Evolutionary conservation across 53 echinoderm and acorn worm genomes (phyloP).

Genomic region (Crossaster papposus): DNA sequence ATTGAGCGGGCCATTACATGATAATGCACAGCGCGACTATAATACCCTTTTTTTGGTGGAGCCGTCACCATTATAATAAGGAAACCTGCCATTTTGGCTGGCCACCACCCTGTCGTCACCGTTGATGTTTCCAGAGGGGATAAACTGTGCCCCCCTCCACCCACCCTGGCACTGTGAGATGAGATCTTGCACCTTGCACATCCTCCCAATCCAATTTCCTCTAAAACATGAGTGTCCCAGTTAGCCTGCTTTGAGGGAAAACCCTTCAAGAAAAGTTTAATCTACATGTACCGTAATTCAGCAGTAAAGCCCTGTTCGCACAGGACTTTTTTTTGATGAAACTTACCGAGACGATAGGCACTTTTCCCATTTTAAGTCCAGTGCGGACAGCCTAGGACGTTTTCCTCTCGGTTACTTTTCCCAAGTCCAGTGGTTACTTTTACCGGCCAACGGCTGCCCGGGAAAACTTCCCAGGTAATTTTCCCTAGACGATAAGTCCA

Average conservation of each 20-base stretch:
- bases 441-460: too few species aligned
- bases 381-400: too few species aligned
- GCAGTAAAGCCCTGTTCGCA: too few species aligned
- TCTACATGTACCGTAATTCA: background rate
- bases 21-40: too few species aligned
- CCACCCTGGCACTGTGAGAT: constrained; percentile 1
- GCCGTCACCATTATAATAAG: background rate
- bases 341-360: too few species aligned
- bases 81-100: background rate
- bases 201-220: constrained; percentile 4
- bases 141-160: background rate
- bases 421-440: too few species aligned
- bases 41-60: background rate
- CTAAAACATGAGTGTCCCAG: background rate
- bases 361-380: too few species aligned
- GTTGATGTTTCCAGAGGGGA: background rate
- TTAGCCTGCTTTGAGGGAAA: background rate
- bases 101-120: background rate
- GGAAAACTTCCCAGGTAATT: too few species aligned
- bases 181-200: background rate
- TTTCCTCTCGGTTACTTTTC: too few species aligned
- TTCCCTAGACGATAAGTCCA: too few species aligned
- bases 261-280: background rate
- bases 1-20: too few species aligned
- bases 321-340: too few species aligned